Percentiles rank a stretch among this genome's conserved stretches.
phyloP scores from a whole-genome alignment of 2,888 invertebrate genomes.

The Invenusta paracnida region DNA sequence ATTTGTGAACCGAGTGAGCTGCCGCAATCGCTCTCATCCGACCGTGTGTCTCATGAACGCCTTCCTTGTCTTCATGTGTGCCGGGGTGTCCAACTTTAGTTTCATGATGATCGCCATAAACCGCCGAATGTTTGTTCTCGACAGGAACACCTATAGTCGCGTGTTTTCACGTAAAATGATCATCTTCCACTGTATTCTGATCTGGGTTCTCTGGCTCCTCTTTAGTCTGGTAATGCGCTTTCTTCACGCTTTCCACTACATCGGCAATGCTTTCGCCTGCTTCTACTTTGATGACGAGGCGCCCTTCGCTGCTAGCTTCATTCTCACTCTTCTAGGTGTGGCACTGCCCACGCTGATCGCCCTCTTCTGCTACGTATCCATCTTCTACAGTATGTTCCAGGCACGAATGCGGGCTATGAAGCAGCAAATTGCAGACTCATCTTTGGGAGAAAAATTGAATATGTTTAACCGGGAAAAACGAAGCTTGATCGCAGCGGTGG shows the following conservation, averaged over 20 bases:
- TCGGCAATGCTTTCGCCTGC: slow-evolving; percentile 36
- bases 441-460: neutral
- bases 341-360: slow-evolving; percentile 38
- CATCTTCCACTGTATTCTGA: slow-evolving; percentile 11
- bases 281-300: slow-evolving; percentile 41
- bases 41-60: slow-evolving; percentile 33
- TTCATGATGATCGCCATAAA: slow-evolving; percentile 43
- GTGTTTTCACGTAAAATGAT: slow-evolving; percentile 34
- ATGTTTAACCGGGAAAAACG: slow-evolving; percentile 29
- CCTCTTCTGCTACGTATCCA: slow-evolving; percentile 35
- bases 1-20: slow-evolving; percentile 35
- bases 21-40: slow-evolving; percentile 16
- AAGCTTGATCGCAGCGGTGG: slow-evolving; percentile 25
- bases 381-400: slow-evolving; percentile 38
- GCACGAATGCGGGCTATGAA: slow-evolving; percentile 31
- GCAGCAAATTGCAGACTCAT: neutral
- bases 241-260: slow-evolving; percentile 32
- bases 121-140: slow-evolving; percentile 40
- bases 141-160: neutral
- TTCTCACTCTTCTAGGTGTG: slow-evolving; percentile 40
- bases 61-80: slow-evolving; percentile 39
- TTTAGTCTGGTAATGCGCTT: slow-evolving; percentile 22
- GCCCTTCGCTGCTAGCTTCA: slow-evolving; percentile 31
- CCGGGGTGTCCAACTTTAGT: slow-evolving; percentile 42
- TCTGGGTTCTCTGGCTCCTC: slow-evolving; percentile 40